phyloP scores from a whole-genome alignment of 2,888 invertebrate genomes.

The Diaperis boleti region DNA sequence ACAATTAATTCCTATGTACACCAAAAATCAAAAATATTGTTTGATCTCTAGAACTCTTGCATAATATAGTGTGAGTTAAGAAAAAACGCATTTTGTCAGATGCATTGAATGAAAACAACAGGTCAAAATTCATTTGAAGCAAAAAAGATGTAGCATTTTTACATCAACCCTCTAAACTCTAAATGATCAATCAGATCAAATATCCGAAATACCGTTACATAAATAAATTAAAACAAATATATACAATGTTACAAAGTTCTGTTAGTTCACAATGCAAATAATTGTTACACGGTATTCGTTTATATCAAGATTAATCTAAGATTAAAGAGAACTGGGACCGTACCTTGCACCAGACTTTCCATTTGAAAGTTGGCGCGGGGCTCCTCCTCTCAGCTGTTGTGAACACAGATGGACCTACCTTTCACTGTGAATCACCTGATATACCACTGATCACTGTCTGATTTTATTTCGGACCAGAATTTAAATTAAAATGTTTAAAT shows the following conservation, averaged over 20 bases:
- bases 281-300: slow-evolving; percentile 23
- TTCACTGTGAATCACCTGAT: slow-evolving; percentile 55
- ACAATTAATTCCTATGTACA: slow-evolving; percentile 31
- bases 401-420: slow-evolving; percentile 71
- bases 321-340: slow-evolving; percentile 67
- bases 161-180: no score
- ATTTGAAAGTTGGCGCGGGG: slow-evolving; percentile 83
- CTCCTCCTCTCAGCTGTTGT: slow-evolving; percentile 68
- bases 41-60: slow-evolving; percentile 7
- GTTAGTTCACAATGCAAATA: slow-evolving; percentile 23
- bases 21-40: slow-evolving; percentile 9
- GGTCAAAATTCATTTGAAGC: not conserved
- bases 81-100: no score
- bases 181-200: not conserved
- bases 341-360: slow-evolving; percentile 86
- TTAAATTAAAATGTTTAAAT: slow-evolving; percentile 36
- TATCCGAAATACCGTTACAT: slow-evolving; percentile 2
- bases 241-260: slow-evolving; percentile 21
- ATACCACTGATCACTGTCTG: no score
- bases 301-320: slow-evolving; percentile 28
- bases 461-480: slow-evolving; percentile 32
- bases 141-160: slow-evolving; percentile 11
- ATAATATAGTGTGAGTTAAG: no score
- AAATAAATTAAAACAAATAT: slow-evolving; percentile 27
- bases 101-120: no score